phyloP scores from a whole-genome alignment of 53 echinoderm and acorn worm genomes.

The Arbacia lixula region DNA sequence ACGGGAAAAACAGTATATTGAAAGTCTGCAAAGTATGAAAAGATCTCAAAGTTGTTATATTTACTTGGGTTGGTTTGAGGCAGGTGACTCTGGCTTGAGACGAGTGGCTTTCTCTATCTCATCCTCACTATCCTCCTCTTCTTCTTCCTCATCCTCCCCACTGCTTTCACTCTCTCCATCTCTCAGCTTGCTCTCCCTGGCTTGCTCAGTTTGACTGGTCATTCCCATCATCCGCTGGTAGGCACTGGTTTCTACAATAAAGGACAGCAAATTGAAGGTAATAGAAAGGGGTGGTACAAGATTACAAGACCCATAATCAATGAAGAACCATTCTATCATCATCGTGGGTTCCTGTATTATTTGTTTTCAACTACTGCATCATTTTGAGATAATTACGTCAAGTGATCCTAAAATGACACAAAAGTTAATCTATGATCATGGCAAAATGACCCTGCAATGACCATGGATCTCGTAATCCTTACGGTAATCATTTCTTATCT shows the following conservation, averaged over 20 bases:
- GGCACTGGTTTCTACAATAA: slow-evolving; percentile 80
- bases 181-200: not conserved
- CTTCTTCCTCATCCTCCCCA: slow-evolving; percentile 48
- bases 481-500: too few relatives aligned
- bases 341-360: too few relatives aligned
- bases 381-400: too few relatives aligned
- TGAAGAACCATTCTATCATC: too few relatives aligned
- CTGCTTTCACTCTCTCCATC: slow-evolving; percentile 46
- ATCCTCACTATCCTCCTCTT: slow-evolving; percentile 65
- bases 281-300: too few relatives aligned
- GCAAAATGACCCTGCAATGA: too few relatives aligned
- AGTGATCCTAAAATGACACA: too few relatives aligned
- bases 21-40: not conserved
- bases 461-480: too few relatives aligned
- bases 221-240: slow-evolving; percentile 89
- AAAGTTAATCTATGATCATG: too few relatives aligned
- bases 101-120: slow-evolving; percentile 90
- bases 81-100: slow-evolving; percentile 53
- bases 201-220: slow-evolving; percentile 54
- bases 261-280: not conserved
- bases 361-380: too few relatives aligned
- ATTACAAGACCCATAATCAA: too few relatives aligned
- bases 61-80: slow-evolving; percentile 50
- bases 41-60: not conserved
- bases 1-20: not conserved